phyloP scores from a whole-genome alignment of 1,140 invertebrate species.

The Nasonia giraulti region DNA sequence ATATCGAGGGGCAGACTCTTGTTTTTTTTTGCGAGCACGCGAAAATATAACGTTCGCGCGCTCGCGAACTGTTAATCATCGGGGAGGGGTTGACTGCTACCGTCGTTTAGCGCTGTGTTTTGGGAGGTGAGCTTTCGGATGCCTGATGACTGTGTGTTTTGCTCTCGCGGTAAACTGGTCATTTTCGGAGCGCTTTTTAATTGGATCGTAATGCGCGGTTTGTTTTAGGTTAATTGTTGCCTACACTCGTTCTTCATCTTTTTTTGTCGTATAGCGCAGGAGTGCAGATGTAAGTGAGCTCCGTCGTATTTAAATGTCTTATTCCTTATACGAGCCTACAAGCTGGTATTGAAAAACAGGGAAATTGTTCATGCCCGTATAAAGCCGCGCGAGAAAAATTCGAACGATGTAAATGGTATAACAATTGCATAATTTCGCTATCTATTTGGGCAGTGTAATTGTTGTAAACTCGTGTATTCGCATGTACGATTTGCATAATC shows the following conservation, averaged over 20 bases:
- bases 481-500: too few relatives aligned
- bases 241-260: too few relatives aligned
- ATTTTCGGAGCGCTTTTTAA: too few relatives aligned
- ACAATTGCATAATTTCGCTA: background rate
- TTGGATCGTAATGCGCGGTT: too few relatives aligned
- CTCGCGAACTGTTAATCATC: conserved; percentile 37
- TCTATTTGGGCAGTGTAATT: conserved; percentile 8
- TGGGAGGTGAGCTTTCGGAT: background rate
- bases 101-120: background rate
- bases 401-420: background rate
- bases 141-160: background rate
- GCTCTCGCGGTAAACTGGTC: too few relatives aligned
- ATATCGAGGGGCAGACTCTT: conserved; percentile 43
- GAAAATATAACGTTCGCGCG: conserved; percentile 52
- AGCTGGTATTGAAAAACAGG: background rate
- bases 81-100: conserved; percentile 13
- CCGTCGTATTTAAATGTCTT: too few relatives aligned
- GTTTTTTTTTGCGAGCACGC: conserved; percentile 47
- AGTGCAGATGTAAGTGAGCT: too few relatives aligned
- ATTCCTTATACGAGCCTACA: too few relatives aligned
- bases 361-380: background rate
- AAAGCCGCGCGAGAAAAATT: background rate
- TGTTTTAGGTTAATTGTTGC: too few relatives aligned
- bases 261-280: too few relatives aligned
- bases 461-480: background rate